Evolutionary conservation across 2,113 vertebrate species (phyloP), one percentile per base, ranked within the genome.

Genomic region (Lepus timidus): DNA sequence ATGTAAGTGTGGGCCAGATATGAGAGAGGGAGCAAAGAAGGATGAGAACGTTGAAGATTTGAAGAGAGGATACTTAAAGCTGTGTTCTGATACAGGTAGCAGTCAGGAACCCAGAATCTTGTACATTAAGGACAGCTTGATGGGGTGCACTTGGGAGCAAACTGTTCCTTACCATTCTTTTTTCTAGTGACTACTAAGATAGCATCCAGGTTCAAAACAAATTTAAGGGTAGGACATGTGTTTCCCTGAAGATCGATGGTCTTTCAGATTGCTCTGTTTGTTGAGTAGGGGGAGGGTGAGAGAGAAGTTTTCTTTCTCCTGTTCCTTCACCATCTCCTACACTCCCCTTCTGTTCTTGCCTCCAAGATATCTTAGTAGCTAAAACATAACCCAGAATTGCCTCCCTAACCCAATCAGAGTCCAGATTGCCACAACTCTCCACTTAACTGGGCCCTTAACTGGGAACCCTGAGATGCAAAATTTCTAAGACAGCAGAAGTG

Each of bases 131-230:
- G 65, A n/a, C 29, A 65, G 31, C 19, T 27, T 33, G 39, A 27
- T 25, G 31, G 4, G 16, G 9, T 8, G 6, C 10, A 39, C 84
- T 80, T 64, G 89, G 81, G 25, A 71, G 14, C 20, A 58, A 80
- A 17, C 6, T 52, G 55, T 76, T 55, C 49, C 83, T 25, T 68
- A 17, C 23, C 23, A 1, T 68, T 49, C 9, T 27, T 79, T 76
- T 93, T 88, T 61, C 73, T 58, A 79, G n/a, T 55, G 23, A 52
- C 29, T 76, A 80, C 64, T 49, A 61, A 94, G 82, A 91, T 51
- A 93, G 52, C 36, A 86, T 61, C 27, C 80, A 85, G 25, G 65
- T 78, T 86, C 6, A 64, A 85, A 85, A 58, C 62, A 39, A 79
- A 70, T 22, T 19, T n/a, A 14, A 73, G 14, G 9, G n/a, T 25